Conservation (phyloP, 2,797 vertebrate species). For the Centropyge bicolor region DNA sequence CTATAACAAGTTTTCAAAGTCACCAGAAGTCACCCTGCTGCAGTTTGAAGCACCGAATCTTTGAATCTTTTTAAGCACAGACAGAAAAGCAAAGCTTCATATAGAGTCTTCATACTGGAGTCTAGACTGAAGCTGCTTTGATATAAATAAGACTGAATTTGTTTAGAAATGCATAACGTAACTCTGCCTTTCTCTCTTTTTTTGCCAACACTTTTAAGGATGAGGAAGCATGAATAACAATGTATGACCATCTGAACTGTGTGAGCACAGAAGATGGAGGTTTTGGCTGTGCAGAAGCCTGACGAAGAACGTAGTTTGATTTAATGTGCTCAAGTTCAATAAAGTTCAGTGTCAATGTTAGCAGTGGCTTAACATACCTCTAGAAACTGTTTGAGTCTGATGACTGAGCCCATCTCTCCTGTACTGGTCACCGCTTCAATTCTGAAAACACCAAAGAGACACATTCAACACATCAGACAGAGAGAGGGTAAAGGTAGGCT, state of each 20-base stretch:
- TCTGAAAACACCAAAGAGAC: constrained; percentile 72
- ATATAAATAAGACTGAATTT: neutral
- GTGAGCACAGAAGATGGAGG: neutral
- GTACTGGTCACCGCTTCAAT: constrained; percentile 91
- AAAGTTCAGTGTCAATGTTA: neutral
- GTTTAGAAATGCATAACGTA: neutral
- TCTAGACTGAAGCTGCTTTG: neutral
- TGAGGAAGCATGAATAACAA: neutral
- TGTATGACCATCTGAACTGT: neutral
- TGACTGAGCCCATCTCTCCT: constrained; percentile 93
- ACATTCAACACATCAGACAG: neutral
- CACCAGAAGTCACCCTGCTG: neutral
- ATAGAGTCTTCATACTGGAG: neutral
- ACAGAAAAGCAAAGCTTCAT: neutral
- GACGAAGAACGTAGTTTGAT: neutral
- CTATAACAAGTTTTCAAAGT: neutral
- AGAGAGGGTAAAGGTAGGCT: neutral
- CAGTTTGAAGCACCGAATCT: neutral
- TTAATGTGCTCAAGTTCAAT: neutral
- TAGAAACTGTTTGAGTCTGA: constrained; percentile 91
- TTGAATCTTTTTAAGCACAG: neutral
- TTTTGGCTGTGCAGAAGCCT: neutral
- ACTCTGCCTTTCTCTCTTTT: neutral
- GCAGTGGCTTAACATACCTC: constrained; percentile 81
- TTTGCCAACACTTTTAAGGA: neutral